Evolutionary conservation across 2,113 vertebrate species (phyloP).

Genomic region (Morone saxatilis): DNA sequence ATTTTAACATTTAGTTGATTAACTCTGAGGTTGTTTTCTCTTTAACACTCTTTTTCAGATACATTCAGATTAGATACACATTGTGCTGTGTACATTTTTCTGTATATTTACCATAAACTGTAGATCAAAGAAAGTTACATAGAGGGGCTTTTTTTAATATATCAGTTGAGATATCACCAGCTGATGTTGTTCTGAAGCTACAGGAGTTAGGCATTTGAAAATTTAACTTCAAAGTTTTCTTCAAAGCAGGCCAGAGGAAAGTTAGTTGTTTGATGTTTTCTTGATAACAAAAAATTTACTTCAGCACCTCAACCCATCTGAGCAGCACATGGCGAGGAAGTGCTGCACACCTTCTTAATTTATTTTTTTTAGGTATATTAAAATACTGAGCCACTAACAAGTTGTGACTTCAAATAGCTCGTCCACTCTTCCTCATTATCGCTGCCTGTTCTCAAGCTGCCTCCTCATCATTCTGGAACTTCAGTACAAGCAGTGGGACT

Average conservation of each 20-base stretch:
- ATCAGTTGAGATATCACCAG: background rate
- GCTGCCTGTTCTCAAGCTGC: background rate
- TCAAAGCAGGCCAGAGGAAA: conserved; percentile 6
- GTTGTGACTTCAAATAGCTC: background rate
- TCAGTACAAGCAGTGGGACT: background rate
- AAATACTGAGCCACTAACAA: background rate
- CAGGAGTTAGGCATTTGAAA: background rate
- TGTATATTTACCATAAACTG: background rate
- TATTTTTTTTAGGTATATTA: background rate
- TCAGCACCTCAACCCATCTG: background rate
- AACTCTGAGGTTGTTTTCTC: too few relatives aligned
- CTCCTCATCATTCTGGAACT: conserved; percentile 16
- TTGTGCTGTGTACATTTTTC: too few relatives aligned
- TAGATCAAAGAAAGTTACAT: background rate
- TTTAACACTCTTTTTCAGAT: too few relatives aligned
- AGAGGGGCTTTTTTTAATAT: background rate
- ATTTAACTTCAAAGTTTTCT: background rate
- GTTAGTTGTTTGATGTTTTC: conserved; percentile 1
- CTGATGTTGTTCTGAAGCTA: background rate
- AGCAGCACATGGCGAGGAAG: background rate
- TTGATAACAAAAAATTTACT: background rate
- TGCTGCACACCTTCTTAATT: background rate
- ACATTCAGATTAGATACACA: too few relatives aligned
- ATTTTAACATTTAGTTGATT: too few relatives aligned
- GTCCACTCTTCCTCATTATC: conserved; percentile 2